Percentiles rank a stretch among this genome's conserved stretches.
Conservation (phyloP, 2,888 invertebrate genomes). For the Philonicus albiceps region DNA sequence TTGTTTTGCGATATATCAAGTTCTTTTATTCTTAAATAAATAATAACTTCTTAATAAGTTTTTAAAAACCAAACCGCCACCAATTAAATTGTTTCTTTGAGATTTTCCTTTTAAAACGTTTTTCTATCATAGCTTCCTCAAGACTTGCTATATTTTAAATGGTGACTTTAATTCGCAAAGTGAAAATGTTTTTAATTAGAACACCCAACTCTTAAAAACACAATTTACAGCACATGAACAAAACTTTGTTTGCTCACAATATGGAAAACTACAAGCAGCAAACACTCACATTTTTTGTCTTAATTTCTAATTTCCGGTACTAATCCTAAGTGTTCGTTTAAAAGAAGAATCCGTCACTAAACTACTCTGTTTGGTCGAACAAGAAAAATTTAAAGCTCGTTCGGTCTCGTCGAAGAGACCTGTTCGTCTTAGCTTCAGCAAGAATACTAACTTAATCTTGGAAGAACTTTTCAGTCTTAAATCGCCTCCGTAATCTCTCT, state of each 20-base stretch:
- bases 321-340: background rate
- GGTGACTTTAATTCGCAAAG: background rate
- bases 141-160: no score
- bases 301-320: slow-evolving; percentile 25
- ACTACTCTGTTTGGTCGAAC: background rate
- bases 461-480: slow-evolving; percentile 34
- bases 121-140: background rate
- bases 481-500: background rate
- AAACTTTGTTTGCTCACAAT: background rate
- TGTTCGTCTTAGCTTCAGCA: slow-evolving; percentile 25
- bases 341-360: background rate
- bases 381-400: background rate
- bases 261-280: background rate
- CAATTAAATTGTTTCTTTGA: background rate
- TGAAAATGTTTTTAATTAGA: background rate
- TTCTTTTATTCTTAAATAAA: no score
- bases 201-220: background rate
- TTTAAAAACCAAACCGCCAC: background rate
- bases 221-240: background rate
- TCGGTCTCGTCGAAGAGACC: slow-evolving; percentile 7
- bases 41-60: no score
- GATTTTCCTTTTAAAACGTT: background rate
- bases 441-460: slow-evolving; percentile 34
- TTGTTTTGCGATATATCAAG: no score
- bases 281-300: background rate